Evolutionary conservation across 2,113 vertebrate species (phyloP).

Genomic region (Phycodurus eques): DNA sequence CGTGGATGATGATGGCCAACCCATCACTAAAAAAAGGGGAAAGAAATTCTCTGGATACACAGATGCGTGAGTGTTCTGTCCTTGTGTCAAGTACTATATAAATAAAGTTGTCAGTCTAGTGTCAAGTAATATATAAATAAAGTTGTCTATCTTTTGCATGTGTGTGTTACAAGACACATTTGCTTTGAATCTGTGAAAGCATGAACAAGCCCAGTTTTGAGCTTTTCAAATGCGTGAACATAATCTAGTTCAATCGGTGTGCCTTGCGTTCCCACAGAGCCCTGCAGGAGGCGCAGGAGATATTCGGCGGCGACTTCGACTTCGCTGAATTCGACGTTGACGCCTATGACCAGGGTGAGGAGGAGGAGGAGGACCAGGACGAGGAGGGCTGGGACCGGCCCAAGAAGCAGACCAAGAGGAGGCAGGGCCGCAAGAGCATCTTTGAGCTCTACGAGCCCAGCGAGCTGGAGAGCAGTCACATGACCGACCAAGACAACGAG

Average conservation of each 20-base stretch:
- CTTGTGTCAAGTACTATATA: background rate
- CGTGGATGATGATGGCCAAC: slow-evolving; percentile 95
- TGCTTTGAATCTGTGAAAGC: background rate
- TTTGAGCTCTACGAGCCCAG: slow-evolving; percentile 98
- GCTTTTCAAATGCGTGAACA: background rate
- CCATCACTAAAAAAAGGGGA: slow-evolving; percentile 91
- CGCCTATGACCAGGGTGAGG: slow-evolving; percentile 89
- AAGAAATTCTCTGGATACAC: slow-evolving; percentile 96
- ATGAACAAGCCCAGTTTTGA: background rate
- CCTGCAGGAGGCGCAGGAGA: slow-evolving; percentile 96
- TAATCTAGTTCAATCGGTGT: background rate
- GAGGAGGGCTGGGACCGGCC: slow-evolving; percentile 91
- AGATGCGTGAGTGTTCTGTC: slow-evolving; percentile 83
- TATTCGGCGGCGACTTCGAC: slow-evolving; percentile 97
- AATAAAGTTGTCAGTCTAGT: background rate
- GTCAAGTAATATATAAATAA: too few relatives aligned
- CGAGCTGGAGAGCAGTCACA: slow-evolving; percentile 96
- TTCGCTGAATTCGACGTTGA: slow-evolving; percentile 95
- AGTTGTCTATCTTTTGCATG: background rate
- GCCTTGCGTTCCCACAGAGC: slow-evolving; percentile 72
- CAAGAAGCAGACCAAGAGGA: slow-evolving; percentile 92
- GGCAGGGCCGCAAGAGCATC: slow-evolving; percentile 92
- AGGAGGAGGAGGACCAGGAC: slow-evolving; percentile 92
- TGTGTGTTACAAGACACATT: background rate
- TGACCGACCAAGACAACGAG: slow-evolving; percentile 98